These are phyloP conservation scores for Argentina silus DNA, from an alignment of 2,797 vertebrate genomes.

Conservation along the genomic window DNA sequence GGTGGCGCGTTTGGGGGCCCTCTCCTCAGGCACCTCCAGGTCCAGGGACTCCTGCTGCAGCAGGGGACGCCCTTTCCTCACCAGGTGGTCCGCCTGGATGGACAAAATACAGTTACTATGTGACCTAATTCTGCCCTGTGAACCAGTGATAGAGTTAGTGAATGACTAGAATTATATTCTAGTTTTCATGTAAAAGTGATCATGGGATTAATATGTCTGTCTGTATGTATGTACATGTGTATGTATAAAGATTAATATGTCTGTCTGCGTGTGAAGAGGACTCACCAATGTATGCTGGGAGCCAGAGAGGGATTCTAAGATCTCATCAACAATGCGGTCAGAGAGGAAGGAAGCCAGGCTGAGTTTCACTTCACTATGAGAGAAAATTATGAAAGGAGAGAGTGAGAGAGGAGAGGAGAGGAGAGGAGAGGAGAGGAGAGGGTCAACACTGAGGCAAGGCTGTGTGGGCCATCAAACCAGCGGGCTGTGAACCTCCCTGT, in stretches of 20 bases:
- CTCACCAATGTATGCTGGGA: conserved; percentile 92
- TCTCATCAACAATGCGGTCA: conserved; percentile 95
- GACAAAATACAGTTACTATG: neutral
- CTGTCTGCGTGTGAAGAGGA: neutral
- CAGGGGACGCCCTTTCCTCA: conserved; percentile 83
- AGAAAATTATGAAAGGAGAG: conserved; percentile 4
- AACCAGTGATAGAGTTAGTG: neutral
- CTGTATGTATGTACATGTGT: neutral
- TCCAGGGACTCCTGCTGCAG: conserved; percentile 86
- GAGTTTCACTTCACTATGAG: conserved; percentile 90
- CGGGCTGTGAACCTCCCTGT: neutral
- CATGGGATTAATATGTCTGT: neutral
- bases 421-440: neutral
- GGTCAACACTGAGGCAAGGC: neutral
- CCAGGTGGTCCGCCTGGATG: conserved; percentile 88
- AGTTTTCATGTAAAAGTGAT: neutral
- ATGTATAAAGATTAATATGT: neutral
- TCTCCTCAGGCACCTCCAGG: conserved; percentile 86
- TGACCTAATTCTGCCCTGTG: neutral
- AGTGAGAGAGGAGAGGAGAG: neutral
- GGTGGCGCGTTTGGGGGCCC: conserved; percentile 80
- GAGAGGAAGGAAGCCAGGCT: conserved; percentile 95
- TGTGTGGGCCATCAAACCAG: neutral
- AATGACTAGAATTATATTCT: neutral
- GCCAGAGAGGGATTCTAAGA: conserved; percentile 89